Base-by-base conservation (phyloP, 2,113 vertebrate genomes). In the Datnioides undecimradiatus region DNA sequence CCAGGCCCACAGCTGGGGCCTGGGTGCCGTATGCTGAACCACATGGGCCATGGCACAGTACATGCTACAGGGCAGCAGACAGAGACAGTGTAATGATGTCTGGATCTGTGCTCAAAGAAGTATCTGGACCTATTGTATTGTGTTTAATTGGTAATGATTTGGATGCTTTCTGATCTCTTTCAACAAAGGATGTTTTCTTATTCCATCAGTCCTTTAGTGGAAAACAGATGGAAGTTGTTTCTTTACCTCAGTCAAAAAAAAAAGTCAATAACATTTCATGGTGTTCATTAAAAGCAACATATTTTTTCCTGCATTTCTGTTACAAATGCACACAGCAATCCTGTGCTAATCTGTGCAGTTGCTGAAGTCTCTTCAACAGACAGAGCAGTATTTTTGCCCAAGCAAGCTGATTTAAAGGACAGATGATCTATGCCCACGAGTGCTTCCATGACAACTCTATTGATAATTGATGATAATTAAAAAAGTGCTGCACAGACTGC, bases 1-100 rank as follows among this genome's bases (percentile, higher is more conserved):
- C 67, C 70, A 52, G 74, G 38, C 52, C 72, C 81, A 65, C 90
- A 93, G 90, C 90, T 91, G 90, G 62, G 87, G 72, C 86, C 60
- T 27, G 10, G 10, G 43, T 13, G 54, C 85, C 38, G 45, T 58
- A 40, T 76, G 73, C 84, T 48, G 49, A 52, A 36, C 25, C 78
- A 60, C 64, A 58, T 25, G 62, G 49, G 81, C 58, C 73, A 45
- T 17, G 58, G 52, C 75, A 25, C 51, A 36, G 31, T 43, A 70
- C 75, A 65, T 75, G 68, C 65, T 74, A 59, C 49, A 38, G 58
- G 45, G 45, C 31, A 31, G 72, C 33, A 59, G 71, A 31, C 65
- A 41, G 27, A 11, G 25, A 14, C 38, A 38, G 16, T 27, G 41
- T 12, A 6, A 73, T 46, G 14, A 64, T 45, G 38, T 57, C 36